Evolutionary conservation across 2,113 vertebrate species (phyloP), one percentile per base, ranked within the genome.

Genomic region (Motacilla alba): DNA sequence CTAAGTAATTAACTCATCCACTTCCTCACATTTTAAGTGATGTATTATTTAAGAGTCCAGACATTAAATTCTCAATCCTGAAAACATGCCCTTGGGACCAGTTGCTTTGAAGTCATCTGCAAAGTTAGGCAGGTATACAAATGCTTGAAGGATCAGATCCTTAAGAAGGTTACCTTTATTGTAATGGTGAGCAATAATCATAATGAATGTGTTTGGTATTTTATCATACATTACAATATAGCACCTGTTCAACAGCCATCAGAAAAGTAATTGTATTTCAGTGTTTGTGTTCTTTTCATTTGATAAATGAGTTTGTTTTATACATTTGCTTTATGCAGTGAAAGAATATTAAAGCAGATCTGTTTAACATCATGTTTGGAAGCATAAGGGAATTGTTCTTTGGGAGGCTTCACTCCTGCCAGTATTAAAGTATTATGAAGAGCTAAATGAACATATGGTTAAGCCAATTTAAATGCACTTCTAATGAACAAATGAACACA

Each of bases 1-100:
- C 68, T 92, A 79, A 97, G 97, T 96, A 97, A 98, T 96, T 94
- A 97, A 97, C 87, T 62, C 4, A 80, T 90, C 64, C 49, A 75
- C 85, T 94, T 96, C 63, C 91, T 95, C 70, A 90, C 67, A 89
- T 41, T 93, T 95, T 83, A 91, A 92, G 88, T 15, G 15, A 96
- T 91, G 18, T 44, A 94, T 95, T 95, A 96, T 95, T 96, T 96
- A 97, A 95, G 74, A 96, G 94, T 82, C 64, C 59, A 52, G 31
- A 64, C 90, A 91, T 84, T 90, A 91, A 53, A 30, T 69, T 87
- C 88, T 88, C 85, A 92, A 12, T 83, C 76, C 90, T 22, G 49
- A 86, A 92, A 95, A 89, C 37, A 64, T 35, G 73, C 83, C 53
- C 59, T 72, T 78, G 93, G 86, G 90, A 81, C 47, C 44, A 46